A percentile compares a stretch with the other conserved stretches of the same genome.
Conservation (phyloP, 2,113 vertebrate genomes). For the Cephalopterus ornatus region DNA sequence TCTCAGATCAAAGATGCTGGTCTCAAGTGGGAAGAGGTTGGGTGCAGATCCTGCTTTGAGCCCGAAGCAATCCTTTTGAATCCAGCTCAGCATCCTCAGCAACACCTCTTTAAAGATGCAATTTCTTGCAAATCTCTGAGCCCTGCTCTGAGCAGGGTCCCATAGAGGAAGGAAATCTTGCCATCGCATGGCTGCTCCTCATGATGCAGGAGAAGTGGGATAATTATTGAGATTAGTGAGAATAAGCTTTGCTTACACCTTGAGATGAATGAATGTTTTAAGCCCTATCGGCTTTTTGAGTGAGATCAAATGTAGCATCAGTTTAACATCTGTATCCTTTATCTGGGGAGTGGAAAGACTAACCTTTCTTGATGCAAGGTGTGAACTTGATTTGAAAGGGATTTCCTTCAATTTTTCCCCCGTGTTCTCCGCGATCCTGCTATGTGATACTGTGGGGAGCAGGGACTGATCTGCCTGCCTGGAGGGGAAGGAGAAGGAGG, state of each 20-base stretch:
- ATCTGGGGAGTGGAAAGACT: not conserved
- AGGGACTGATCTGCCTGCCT: not conserved
- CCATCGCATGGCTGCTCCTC: fast-evolving
- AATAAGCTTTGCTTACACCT: not conserved
- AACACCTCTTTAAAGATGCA: not conserved
- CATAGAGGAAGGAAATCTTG: not conserved
- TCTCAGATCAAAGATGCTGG: not conserved
- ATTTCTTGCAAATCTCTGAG: not conserved
- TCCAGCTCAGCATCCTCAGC: not conserved
- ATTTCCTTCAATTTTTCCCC: not conserved
- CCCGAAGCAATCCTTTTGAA: not conserved
- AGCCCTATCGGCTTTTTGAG: not conserved
- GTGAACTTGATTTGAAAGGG: not conserved
- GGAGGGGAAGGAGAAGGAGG: not conserved
- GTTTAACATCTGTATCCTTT: not conserved
- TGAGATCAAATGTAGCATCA: not conserved
- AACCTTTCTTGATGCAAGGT: not conserved
- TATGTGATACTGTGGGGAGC: not conserved
- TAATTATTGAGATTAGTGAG: not conserved
- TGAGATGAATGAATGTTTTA: not conserved
- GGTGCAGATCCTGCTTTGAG: not conserved
- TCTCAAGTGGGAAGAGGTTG: not conserved
- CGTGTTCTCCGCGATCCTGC: not conserved
- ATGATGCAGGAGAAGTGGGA: not conserved
- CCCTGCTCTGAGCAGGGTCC: not conserved